Evolutionary conservation across 2,113 vertebrate genomes (phyloP), one percentile per base, ranked within the genome.

Genomic region (Chamaetylas fuelleborni): DNA sequence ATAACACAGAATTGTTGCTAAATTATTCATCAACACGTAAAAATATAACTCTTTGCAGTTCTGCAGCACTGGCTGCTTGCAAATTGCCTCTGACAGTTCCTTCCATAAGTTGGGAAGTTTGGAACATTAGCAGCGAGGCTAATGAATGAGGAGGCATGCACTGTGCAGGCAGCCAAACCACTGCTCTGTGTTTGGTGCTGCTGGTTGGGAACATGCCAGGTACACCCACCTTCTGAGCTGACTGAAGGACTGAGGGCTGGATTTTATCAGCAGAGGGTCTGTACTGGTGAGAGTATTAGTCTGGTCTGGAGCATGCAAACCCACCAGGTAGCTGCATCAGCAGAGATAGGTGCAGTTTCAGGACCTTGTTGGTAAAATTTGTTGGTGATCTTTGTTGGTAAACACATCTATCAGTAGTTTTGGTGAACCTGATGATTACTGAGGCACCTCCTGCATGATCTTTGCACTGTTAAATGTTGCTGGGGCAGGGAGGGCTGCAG

Each of bases 1-100:
- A 22, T 80, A 90, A 81, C 79, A 45, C 69, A 51, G 81, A 82
- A 91, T 17, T 50, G 61, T 86, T 88, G 71, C 87, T 96, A 95
- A 92, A 96, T 95, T 95, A 96, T 95, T 95, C 94, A 95, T 65
- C 64, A 31, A 66, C 91, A 86, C 28, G 69, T 69, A 64, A 89
- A 95, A 91, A 93, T 88, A 43, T 19, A 93, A 88, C 74, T 80
- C 78, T 61, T 62, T 71, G 65, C 92, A 79, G 65, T 90, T 91
- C 74, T 85, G 87, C 38, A 85, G 87, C 58, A 50, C 50, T 45
- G 78, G 26, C 81, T 82, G 73, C 33, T 85, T 77, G 90, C 58
- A 93, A 85, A 92, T 80, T 62, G 87, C 62, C 78, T 88, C 80
- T 69, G 54, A 88, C 89, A 72, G 74, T 26, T 90, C 47, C 74